Evolutionary conservation across 2,797 vertebrate genomes (phyloP).

Genomic region (Chelon labrosus): DNA sequence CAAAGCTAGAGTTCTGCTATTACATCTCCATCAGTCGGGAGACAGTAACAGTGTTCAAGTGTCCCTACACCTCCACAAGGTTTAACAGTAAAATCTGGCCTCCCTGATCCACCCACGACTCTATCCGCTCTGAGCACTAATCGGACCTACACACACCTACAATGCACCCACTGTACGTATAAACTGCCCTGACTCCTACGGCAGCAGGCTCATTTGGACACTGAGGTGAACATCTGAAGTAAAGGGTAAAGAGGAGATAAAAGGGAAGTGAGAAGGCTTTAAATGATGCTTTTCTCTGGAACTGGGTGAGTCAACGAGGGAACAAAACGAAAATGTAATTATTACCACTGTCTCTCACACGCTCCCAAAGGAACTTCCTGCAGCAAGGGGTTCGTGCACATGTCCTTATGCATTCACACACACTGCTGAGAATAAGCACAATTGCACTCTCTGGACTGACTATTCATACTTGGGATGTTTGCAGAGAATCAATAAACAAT

Average conservation of each 20-base stretch:
- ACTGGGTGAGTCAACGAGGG: conserved; percentile 46
- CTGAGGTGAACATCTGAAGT: conserved; percentile 1
- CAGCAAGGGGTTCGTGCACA: not conserved
- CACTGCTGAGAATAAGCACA: conserved; percentile 5
- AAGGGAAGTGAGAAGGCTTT: conserved; percentile 9
- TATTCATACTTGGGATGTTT: conserved; percentile 11
- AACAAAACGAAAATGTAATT: conserved; percentile 58
- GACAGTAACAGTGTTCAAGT: conserved; percentile 26
- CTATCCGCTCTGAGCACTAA: conserved; percentile 43
- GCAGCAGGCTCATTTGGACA: conserved; percentile 28
- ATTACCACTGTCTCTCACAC: conserved; percentile 51
- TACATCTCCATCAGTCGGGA: conserved; percentile 20
- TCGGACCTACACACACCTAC: conserved; percentile 67
- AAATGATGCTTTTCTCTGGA: conserved; percentile 42
- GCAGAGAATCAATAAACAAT: conserved; percentile 50
- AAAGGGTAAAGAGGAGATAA: conserved; percentile 33
- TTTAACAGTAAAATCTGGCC: conserved; percentile 57
- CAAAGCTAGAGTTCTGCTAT: not conserved
- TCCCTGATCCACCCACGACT: conserved; percentile 62
- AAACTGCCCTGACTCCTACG: conserved; percentile 32
- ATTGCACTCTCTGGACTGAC: not conserved
- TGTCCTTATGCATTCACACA: not conserved
- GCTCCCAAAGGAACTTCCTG: conserved; percentile 34
- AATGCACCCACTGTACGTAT: conserved; percentile 32
- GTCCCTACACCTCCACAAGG: conserved; percentile 54